Percentiles rank a stretch among this genome's conserved stretches.
Conservation (phyloP, 2,888 invertebrate genomes). For the Altica lythri region DNA sequence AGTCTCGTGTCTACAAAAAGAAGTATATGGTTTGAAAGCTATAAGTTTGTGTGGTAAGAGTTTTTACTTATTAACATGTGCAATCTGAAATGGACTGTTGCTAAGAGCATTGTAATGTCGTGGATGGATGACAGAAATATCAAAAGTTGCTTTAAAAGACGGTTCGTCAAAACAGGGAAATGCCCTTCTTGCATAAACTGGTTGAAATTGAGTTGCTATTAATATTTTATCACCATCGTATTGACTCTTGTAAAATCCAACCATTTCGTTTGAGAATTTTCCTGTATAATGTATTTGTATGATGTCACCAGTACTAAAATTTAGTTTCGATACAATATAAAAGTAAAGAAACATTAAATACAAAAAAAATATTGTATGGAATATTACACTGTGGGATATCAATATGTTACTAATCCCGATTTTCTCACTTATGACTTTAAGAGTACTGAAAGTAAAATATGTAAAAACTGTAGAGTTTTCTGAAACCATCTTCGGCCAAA, state of each 20-base stretch:
- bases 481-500: no score
- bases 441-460: no score
- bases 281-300: constrained; percentile 44
- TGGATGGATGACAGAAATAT: constrained; percentile 56
- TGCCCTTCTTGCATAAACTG: constrained; percentile 67
- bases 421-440: no score
- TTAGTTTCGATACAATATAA: no score
- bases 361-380: no score
- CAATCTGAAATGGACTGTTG: constrained; percentile 28
- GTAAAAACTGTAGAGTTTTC: no score
- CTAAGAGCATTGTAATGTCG: constrained; percentile 43
- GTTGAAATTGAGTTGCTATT: constrained; percentile 72
- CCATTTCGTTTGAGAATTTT: constrained; percentile 50
- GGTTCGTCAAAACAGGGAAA: constrained; percentile 83
- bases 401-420: no score
- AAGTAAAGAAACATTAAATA: no score
- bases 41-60: neutral
- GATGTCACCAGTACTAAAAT: constrained; percentile 10
- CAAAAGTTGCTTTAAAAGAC: constrained; percentile 67
- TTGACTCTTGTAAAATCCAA: constrained; percentile 58
- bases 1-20: constrained; percentile 7
- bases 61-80: constrained; percentile 14
- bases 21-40: neutral
- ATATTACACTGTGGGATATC: no score
- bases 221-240: constrained; percentile 56